Base-by-base conservation (phyloP, 1,140 invertebrate species). In the Drosophila trapezifrons region DNA sequence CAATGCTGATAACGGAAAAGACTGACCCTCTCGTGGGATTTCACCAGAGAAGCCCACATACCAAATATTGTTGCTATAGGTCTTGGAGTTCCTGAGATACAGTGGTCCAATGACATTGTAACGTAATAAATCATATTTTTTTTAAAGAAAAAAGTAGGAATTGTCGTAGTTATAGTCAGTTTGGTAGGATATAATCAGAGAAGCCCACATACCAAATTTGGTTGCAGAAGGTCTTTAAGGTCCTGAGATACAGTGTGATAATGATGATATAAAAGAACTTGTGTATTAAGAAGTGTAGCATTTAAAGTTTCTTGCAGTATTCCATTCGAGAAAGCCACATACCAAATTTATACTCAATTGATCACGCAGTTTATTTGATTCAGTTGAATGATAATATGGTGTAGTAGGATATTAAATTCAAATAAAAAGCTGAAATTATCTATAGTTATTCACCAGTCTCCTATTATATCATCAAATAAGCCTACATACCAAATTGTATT, bases 1-100 rank as follows among this genome's bases (percentile, higher is more conserved):
- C 37, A 4, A 17, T n/a, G 4, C 42, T 59, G 57, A 59, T 60
- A 60, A 63, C 18, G 20, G 0, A 35, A 43, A 64, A 49, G n/a
- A 42, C n/a, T 8, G 47, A 29, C 46, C 35, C 38, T 49, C 47
- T 29, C 13, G 15, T 0, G 2, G 32, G 60, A 65, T 51, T 64
- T 67, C 15, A 37, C 17, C 49, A 38, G 12, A 20, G 0, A 20
- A 56, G 22, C 1, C 12, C 2, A 3, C 3, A 38, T 18, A 10
- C 29, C 12, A 55, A 54, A 10, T 12, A 18, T 27, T 13, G 2
- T 15, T 17, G 7, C 2, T 37, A 15, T 8, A 20, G n/a, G 2
- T 17, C n/a, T 17, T 18, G 6, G 0, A 12, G 58, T 9, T 55
- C 8, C 9, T 7, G n/a, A 55, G 46, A 27, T 51, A 51, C 2